Percentiles rank a stretch among this genome's conserved stretches.
Conservation (phyloP, 2,113 vertebrate species). For the Phylloscopus trochilus region DNA sequence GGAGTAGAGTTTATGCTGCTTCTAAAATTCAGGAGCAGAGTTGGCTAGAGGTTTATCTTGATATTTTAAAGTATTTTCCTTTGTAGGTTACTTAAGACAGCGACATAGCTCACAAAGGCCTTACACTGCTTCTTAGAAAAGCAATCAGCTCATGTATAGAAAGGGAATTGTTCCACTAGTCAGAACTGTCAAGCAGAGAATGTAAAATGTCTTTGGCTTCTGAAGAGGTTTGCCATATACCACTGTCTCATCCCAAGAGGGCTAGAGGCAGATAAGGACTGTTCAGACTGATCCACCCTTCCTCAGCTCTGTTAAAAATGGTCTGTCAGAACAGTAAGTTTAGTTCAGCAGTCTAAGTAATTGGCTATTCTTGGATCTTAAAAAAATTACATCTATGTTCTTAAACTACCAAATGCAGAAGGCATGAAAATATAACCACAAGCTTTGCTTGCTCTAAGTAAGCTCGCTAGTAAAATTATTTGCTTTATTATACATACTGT, state of each 20-base stretch:
- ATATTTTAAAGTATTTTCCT: background rate
- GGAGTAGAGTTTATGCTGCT: background rate
- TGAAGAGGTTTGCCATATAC: background rate
- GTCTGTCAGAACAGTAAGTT: background rate
- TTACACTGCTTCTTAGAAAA: background rate
- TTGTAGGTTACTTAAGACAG: background rate
- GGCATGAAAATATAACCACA: background rate
- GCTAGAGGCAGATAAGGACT: background rate
- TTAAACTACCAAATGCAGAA: background rate
- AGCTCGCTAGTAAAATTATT: background rate
- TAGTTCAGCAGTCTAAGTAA: background rate
- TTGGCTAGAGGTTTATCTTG: background rate
- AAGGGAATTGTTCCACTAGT: background rate
- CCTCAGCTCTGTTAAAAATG: background rate
- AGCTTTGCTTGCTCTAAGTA: background rate
- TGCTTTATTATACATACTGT: background rate
- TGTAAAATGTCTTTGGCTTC: background rate
- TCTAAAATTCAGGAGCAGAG: background rate
- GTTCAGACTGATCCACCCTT: background rate
- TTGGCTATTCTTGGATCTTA: background rate
- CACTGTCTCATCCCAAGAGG: background rate
- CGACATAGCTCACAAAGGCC: background rate
- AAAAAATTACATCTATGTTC: background rate
- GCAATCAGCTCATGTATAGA: background rate
- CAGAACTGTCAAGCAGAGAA: background rate